Conservation (phyloP, 2,797 vertebrate genomes). For the Spheniscus humboldti region DNA sequence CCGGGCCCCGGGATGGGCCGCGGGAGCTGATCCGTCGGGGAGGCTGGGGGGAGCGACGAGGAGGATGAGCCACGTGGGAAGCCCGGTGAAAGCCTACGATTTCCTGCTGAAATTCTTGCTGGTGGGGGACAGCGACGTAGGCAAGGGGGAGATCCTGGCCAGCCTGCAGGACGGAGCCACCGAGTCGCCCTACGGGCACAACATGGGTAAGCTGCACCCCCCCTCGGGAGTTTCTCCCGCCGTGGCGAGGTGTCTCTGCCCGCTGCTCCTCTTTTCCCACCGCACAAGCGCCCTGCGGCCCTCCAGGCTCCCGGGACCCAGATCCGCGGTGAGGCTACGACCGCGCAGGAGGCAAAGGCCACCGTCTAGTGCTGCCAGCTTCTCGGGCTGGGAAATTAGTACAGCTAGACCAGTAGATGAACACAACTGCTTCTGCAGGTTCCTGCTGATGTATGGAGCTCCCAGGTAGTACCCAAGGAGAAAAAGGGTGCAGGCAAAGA, state of each 20-base stretch:
- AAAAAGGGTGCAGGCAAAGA: neutral
- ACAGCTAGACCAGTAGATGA: fast-evolving
- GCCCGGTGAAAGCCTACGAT: conserved; percentile 79
- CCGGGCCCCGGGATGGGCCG: neutral
- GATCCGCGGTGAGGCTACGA: neutral
- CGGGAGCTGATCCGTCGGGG: neutral
- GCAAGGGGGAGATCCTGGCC: conserved; percentile 83
- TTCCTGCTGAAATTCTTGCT: conserved; percentile 82
- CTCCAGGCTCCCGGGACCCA: neutral
- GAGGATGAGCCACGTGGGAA: conserved; percentile 79
- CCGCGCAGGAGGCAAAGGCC: neutral
- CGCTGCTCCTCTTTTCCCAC: neutral
- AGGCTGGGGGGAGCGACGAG: neutral
- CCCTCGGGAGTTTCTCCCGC: neutral
- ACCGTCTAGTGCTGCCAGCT: neutral
- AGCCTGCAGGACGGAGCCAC: conserved; percentile 79
- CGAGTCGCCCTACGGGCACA: conserved; percentile 81
- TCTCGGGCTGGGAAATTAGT: neutral
- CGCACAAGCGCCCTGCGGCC: neutral
- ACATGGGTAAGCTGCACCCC: conserved; percentile 72
- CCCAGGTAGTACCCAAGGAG: neutral
- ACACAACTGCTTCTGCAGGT: neutral
- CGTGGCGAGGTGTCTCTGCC: fast-evolving
- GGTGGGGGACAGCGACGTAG: conserved; percentile 82
- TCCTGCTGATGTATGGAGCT: fast-evolving